Percentiles rank a stretch among this genome's conserved stretches.
Conservation (phyloP, 2,113 vertebrate species). For the Pipa parva region DNA sequence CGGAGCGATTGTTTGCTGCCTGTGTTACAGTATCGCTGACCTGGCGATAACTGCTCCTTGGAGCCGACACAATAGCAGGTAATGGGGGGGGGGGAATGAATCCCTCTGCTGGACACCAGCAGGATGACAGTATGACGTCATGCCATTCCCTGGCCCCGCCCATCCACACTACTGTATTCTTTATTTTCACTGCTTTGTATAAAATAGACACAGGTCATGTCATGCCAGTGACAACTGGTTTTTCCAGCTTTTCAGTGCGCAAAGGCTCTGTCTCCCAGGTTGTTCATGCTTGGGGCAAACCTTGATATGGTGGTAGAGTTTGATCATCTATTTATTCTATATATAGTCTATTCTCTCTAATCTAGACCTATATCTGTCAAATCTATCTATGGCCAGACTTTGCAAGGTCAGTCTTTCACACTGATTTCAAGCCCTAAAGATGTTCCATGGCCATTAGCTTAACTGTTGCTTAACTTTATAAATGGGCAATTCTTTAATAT, state of each 20-base stretch:
- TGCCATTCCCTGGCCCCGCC: neutral
- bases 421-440: too few species aligned
- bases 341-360: too few species aligned
- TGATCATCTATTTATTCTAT: too few species aligned
- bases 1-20: neutral
- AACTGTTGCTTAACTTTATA: too few species aligned
- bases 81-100: constrained; percentile 9
- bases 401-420: too few species aligned
- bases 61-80: constrained; percentile 20
- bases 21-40: neutral
- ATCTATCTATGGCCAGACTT: too few species aligned
- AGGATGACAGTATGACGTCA: constrained; percentile 25
- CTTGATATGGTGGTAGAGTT: too few species aligned
- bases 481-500: too few species aligned
- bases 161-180: neutral
- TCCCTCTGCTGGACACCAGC: constrained; percentile 16
- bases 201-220: neutral
- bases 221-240: constrained; percentile 10
- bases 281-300: too few species aligned
- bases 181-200: neutral
- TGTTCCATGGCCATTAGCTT: too few species aligned
- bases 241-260: constrained; percentile 10
- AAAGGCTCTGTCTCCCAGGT: constrained; percentile 20
- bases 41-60: neutral
- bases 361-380: too few species aligned